Evolutionary conservation across 2,888 invertebrate genomes (phyloP).

Genomic region (Saturnia pavonia): DNA sequence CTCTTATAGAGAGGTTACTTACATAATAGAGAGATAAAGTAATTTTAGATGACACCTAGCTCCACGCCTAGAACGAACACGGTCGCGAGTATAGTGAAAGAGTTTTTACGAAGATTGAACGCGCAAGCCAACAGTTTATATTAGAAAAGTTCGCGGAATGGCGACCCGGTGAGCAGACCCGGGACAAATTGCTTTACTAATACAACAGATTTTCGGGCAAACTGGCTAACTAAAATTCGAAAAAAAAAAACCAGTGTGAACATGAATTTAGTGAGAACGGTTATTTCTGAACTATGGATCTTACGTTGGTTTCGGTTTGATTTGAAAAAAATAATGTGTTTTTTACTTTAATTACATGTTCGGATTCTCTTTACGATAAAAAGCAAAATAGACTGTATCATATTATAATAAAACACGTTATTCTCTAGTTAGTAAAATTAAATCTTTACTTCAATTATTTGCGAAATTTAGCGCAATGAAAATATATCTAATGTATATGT

Average conservation of each 20-base stretch:
- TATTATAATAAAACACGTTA: background rate
- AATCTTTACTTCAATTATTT: background rate
- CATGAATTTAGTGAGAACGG: background rate
- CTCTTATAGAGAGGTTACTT: too few relatives aligned
- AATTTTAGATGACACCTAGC: background rate
- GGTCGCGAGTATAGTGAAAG: slow-evolving; percentile 23
- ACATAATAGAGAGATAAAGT: background rate
- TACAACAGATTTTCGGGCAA: slow-evolving; percentile 72
- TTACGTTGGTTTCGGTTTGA: background rate
- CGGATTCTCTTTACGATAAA: background rate
- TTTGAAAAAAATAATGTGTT: background rate
- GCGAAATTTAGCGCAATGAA: background rate
- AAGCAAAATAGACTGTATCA: background rate
- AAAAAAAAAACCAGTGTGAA: slow-evolving; percentile 56
- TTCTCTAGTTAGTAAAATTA: background rate
- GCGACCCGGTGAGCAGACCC: slow-evolving; percentile 52
- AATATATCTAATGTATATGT: too few relatives aligned
- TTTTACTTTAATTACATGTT: background rate
- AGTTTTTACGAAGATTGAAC: slow-evolving; percentile 39
- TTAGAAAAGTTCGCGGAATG: slow-evolving; percentile 73
- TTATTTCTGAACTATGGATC: slow-evolving; percentile 13
- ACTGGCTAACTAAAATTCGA: slow-evolving; percentile 46
- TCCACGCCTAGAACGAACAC: slow-evolving; percentile 4
- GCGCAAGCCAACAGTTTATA: slow-evolving; percentile 71
- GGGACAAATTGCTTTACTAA: slow-evolving; percentile 77